Base-by-base conservation (phyloP, 2,113 vertebrate genomes). In the Circaetus gallicus region DNA sequence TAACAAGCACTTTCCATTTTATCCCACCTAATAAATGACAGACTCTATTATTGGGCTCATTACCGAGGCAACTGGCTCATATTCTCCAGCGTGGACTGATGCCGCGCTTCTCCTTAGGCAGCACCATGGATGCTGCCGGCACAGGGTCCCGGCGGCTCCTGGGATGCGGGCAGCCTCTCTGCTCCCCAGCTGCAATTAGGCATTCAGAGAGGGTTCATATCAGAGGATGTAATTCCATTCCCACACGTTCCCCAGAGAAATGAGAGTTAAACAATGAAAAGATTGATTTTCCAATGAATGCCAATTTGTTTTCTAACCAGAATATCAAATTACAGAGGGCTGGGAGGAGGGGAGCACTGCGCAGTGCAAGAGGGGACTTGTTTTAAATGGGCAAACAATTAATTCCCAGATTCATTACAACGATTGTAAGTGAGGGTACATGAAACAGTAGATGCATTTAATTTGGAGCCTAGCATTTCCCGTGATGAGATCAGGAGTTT, bases 211-310 rank as follows among this genome's bases (percentile, higher is more conserved):
- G 34, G 79, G 87, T 28, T 91, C 81, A 2, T 69, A 29, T 34
- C 81, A 12, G 69, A 95, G 91, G 82, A 84, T 83, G 88, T 58
- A 84, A 96, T 97, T 94, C 92, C 82, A 95, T 91, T 95, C 80
- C 95, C 82, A 66, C 84, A 50, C 42, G 1, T 61, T 93, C 84
- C 86, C 95, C 1, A 4, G 89, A 93, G 97, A 84, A 95, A 92
- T 83, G 76, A 86, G 92, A 96, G 94, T 95, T 95, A 96, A 97
- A 96, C 97, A 95, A 97, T 82, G 94, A 86, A 84, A 96, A 96
- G 95, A 97, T 94, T 97, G 97, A 97, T 97, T 97, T 97, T 86
- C 91, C 91, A 95, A 77, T 96, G 92, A 96, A 97, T 92, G 92
- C 84, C 96, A 95, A 94, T 97, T 96, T 96, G 87, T 96, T 97